phyloP scores from a whole-genome alignment of 2,113 vertebrate species.

The Aix galericulata region DNA sequence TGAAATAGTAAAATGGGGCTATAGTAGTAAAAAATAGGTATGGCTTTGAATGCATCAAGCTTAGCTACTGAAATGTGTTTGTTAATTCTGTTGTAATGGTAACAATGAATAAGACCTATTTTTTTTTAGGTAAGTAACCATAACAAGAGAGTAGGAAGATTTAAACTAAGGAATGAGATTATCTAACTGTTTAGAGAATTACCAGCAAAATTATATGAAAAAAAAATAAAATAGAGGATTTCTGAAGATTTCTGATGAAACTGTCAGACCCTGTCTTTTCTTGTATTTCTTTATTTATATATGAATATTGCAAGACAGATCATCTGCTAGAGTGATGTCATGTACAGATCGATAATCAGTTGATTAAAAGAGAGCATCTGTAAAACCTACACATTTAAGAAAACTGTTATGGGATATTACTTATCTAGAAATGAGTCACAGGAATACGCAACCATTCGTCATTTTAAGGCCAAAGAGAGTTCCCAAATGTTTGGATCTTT shows the following conservation, averaged over 20 bases:
- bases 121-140: not conserved
- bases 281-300: slow-evolving; percentile 1
- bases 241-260: not conserved
- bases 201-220: not conserved
- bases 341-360: not conserved
- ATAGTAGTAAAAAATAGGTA: slow-evolving; percentile 34
- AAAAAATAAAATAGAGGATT: not conserved
- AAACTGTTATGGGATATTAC: not conserved
- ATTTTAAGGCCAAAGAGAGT: slow-evolving; percentile 1
- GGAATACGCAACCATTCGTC: not conserved
- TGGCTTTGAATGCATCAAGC: slow-evolving; percentile 27
- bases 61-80: slow-evolving; percentile 8
- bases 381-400: slow-evolving; percentile 49
- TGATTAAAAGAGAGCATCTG: slow-evolving; percentile 41
- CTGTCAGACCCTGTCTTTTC: not conserved
- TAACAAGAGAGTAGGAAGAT: not conserved
- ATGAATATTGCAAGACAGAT: not conserved
- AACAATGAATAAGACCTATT: not conserved
- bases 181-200: not conserved
- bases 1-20: not conserved
- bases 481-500: not conserved
- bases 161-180: not conserved
- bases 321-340: slow-evolving; percentile 35
- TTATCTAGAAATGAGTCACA: slow-evolving; percentile 37
- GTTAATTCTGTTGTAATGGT: slow-evolving; percentile 18